Conservation (phyloP, 2,113 vertebrate species). For the Stegostoma tigrinum region DNA sequence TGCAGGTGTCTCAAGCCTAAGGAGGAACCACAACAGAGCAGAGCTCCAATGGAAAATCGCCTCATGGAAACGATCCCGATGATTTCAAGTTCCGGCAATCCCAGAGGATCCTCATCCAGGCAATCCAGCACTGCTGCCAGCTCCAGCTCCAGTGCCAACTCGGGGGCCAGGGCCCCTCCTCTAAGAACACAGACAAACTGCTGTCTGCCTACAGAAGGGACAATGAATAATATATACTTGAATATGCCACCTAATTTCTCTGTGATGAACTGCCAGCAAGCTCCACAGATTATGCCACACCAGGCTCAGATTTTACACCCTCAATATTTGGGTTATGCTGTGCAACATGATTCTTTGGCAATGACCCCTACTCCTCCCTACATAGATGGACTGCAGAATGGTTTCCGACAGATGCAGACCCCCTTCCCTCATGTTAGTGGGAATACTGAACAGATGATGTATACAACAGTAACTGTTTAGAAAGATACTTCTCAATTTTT, state of each 20-base stretch:
- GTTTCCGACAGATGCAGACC: conserved; percentile 82
- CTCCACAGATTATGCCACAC: conserved; percentile 89
- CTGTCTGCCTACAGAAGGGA: conserved; percentile 77
- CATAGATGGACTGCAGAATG: conserved; percentile 72
- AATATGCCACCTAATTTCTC: conserved; percentile 98
- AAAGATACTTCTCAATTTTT: conserved; percentile 15
- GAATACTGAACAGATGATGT: conserved; percentile 78
- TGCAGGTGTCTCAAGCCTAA: conserved; percentile 93
- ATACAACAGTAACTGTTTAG: conserved; percentile 85
- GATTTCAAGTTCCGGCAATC: conserved; percentile 83
- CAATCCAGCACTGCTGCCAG: conserved; percentile 95
- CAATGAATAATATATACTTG: conserved; percentile 82
- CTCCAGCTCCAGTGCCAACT: conserved; percentile 89
- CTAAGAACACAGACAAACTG: conserved; percentile 87
- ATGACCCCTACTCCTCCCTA: conserved; percentile 64
- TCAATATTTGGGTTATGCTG: conserved; percentile 82
- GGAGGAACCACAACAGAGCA: conserved; percentile 79
- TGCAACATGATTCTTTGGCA: conserved; percentile 67
- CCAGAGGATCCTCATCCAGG: conserved; percentile 84
- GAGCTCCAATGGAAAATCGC: conserved; percentile 59
- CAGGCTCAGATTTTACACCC: conserved; percentile 91
- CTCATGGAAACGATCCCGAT: conserved; percentile 95
- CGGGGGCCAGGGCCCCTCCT: conserved; percentile 60
- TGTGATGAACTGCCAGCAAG: conserved; percentile 93
- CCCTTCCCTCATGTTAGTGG: conserved; percentile 68